Percentiles rank a stretch among this genome's conserved stretches.
Conservation (phyloP, 1,140 invertebrate genomes). For the Theocolax elegans region DNA sequence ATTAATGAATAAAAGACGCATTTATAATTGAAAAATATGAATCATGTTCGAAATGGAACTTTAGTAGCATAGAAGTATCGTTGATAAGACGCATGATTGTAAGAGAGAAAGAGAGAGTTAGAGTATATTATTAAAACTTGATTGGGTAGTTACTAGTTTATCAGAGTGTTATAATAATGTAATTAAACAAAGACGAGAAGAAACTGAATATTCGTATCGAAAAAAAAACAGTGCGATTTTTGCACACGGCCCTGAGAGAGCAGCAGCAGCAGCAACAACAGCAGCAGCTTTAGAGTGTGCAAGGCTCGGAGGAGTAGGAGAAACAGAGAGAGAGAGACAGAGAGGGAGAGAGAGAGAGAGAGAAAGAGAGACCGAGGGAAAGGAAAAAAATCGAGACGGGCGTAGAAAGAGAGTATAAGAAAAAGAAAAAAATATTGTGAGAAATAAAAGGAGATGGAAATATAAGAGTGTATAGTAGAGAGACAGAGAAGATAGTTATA, state of each 20-base stretch:
- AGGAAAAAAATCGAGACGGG: slow-evolving; percentile 22
- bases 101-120: too few species aligned
- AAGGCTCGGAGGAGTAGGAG: background rate
- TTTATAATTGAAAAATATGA: too few species aligned
- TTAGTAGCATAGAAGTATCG: too few species aligned
- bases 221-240: slow-evolving; percentile 22
- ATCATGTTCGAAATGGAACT: too few species aligned
- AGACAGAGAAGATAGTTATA: slow-evolving; percentile 5
- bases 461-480: background rate
- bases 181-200: background rate
- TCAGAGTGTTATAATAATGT: background rate
- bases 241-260: slow-evolving; percentile 31
- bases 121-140: too few species aligned
- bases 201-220: slow-evolving; percentile 21
- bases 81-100: too few species aligned
- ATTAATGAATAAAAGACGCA: too few species aligned
- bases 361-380: slow-evolving; percentile 4
- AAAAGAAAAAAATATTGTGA: slow-evolving; percentile 15
- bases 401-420: slow-evolving; percentile 25
- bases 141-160: too few species aligned
- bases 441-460: background rate
- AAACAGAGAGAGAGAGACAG: background rate
- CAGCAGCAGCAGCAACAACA: background rate
- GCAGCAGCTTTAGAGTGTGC: too few species aligned
- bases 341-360: background rate